Evolutionary conservation across 1,140 invertebrate genomes (phyloP).

Genomic region (Drosophila ananassae): DNA sequence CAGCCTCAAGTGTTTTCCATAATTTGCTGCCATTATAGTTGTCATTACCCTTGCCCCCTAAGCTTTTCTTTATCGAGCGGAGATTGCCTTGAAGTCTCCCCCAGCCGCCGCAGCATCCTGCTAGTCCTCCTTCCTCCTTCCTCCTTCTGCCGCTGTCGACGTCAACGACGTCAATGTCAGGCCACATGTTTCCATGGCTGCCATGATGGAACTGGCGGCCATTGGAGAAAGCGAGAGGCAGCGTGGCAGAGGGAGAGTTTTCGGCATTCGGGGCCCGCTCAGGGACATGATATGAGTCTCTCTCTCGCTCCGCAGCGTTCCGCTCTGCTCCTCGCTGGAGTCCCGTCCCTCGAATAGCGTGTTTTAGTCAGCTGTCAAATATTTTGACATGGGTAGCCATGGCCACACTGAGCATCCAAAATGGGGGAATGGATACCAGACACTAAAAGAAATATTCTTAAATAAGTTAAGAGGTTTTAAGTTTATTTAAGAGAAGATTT

Average conservation of each 20-base stretch:
- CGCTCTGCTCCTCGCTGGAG: not conserved
- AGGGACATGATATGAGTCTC: constrained; percentile 62
- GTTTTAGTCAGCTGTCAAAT: constrained; percentile 84
- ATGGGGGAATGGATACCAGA: constrained; percentile 25
- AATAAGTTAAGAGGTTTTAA: too few species aligned
- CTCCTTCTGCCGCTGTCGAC: constrained; percentile 13
- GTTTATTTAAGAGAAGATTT: too few species aligned
- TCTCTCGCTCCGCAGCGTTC: not conserved
- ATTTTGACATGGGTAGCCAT: constrained; percentile 83
- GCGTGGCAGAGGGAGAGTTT: constrained; percentile 10
- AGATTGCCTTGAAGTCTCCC: not conserved
- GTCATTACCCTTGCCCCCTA: constrained; percentile 18
- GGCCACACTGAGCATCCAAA: constrained; percentile 70
- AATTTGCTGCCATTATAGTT: constrained; percentile 21
- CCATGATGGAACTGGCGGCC: constrained; percentile 52
- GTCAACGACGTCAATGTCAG: constrained; percentile 60
- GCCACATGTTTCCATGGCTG: constrained; percentile 78
- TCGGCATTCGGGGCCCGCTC: constrained; percentile 54
- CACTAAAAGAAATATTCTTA: not conserved
- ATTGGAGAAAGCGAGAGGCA: constrained; percentile 30
- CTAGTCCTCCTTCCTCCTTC: not conserved
- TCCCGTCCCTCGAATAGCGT: constrained; percentile 55
- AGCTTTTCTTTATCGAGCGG: constrained; percentile 6
- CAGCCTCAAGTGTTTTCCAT: constrained; percentile 3
- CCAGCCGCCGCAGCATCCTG: constrained; percentile 2